Evolutionary conservation across 2,113 vertebrate species (phyloP).

Genomic region (Merops nubicus): DNA sequence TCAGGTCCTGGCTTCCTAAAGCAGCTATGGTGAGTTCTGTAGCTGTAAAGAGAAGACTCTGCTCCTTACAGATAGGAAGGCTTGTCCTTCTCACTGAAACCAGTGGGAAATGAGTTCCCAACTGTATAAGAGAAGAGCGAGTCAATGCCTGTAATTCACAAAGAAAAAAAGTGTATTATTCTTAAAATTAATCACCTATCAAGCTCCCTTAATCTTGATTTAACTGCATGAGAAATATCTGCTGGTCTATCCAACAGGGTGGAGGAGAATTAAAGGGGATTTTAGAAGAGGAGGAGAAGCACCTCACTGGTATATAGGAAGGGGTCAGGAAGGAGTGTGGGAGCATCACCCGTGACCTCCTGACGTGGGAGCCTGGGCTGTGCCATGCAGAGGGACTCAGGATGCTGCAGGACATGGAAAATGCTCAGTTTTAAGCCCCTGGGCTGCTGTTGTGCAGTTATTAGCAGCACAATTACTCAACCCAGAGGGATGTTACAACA

Average conservation of each 20-base stretch:
- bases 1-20: not conserved
- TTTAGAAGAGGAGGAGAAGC: not conserved
- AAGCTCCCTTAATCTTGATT: slow-evolving; percentile 1
- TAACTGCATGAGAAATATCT: not conserved
- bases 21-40: not conserved
- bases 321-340: not conserved
- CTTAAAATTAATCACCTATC: slow-evolving; percentile 41
- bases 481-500: not conserved
- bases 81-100: not conserved
- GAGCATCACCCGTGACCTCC: fast-evolving
- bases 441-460: not conserved
- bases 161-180: not conserved
- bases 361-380: not conserved
- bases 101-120: not conserved
- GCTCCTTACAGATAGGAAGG: not conserved
- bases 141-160: not conserved
- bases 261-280: not conserved
- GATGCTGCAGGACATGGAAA: fast-evolving
- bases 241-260: not conserved
- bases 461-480: not conserved
- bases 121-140: not conserved
- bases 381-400: not conserved
- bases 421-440: not conserved
- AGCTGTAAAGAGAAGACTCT: not conserved
- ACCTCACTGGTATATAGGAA: not conserved